Base-by-base conservation (phyloP, 1,140 invertebrate genomes). In the Sycophaga agraensis region DNA sequence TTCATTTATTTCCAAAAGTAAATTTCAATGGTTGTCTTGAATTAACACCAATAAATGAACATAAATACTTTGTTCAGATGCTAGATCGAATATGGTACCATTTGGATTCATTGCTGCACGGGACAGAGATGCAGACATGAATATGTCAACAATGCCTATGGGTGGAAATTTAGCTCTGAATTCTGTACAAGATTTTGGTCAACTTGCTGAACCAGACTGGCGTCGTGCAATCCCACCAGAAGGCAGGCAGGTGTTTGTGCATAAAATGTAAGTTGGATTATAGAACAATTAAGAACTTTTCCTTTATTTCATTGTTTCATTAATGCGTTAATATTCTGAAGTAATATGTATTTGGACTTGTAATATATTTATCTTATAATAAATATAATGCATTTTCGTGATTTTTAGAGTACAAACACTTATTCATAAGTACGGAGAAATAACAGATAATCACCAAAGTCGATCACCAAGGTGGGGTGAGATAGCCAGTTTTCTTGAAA, bases 71-170 rank as follows among this genome's bases (percentile, higher is more conserved):
- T 42, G 49, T 57, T 21, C 34, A 63, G 61, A 63, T 57, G 46
- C 37, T 35, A 50, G 61, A 50, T 16, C 53, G 17, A 63, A 53
- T 34, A 63, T 63, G 61, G 54, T 63, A 43, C 60, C 60, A 12
- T 55, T 62, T 49, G 59, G 59, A 9, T 62, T 56, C 17, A n/a
- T 63, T 17, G 24, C 51, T 12, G 14, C 39, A 5, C 59, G 55
- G 42, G 59, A 62, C 7, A 46, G 59, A 39, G 59, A 62, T 5
- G 14, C 34, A 22, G 59, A 62, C 12, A 49, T 62, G 43, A 62
- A 62, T 22, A 62, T 62, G 59, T 24, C 59, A 17, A 19, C 50
- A 7, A 63, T 56, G 53, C 19, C 53, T n/a, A 49, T 56, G 60
- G 21, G 45, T 37, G 37, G 60, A 17, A 63, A 55, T n/a, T 57